Base-by-base conservation (phyloP, 2,888 invertebrate species). In the Heteromyza rotundicornis region DNA sequence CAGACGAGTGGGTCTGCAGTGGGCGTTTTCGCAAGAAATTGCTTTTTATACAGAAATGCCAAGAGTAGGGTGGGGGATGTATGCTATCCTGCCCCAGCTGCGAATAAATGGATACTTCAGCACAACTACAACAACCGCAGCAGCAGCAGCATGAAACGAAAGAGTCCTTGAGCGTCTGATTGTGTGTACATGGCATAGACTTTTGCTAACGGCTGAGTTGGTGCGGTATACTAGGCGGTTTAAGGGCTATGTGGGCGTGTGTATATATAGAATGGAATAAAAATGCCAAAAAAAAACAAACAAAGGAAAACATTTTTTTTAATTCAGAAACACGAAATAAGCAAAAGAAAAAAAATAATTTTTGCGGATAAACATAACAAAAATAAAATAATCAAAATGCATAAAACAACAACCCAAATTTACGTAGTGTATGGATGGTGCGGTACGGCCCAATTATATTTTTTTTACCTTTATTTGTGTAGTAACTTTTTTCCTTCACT, bases 101-200 rank as follows among this genome's bases (percentile, higher is more conserved):
- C 55, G 23, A 36, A 55, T 55, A 23, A 55, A 55, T 44, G 55
- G 44, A 55, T 55, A 55, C 55, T 55, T 55, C 40, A 55, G 22
- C n/a, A n/a, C n/a, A n/a, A 35, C 35, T 19, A 14, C 19, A 54
- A 54, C 36, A 36, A 36, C 54, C 19, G 36, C 55, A 55, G 23
- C 16, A 40, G 32, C 58, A 55, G 53, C 60, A 63, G 69, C n/a
- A 40, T 60, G 54, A n/a, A 54, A 47, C 75, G 73, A 62, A 70
- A 75, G 71, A 79, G 77, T 78, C 79, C 77, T 78, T 78, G 79
- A 77, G 76, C 71, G 74, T 77, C 76, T 76, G 76, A 75, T 75
- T 76, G 72, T 73, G 70, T 76, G 76, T 77, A 78, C 72, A 74
- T 76, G n/a, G 77, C 76, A 69, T 70, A 70, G 65, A 70, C 67